These are phyloP conservation scores for Saccostrea cuccullata DNA, from an alignment of 1,140 invertebrate genomes.

Conservation along the genomic window DNA sequence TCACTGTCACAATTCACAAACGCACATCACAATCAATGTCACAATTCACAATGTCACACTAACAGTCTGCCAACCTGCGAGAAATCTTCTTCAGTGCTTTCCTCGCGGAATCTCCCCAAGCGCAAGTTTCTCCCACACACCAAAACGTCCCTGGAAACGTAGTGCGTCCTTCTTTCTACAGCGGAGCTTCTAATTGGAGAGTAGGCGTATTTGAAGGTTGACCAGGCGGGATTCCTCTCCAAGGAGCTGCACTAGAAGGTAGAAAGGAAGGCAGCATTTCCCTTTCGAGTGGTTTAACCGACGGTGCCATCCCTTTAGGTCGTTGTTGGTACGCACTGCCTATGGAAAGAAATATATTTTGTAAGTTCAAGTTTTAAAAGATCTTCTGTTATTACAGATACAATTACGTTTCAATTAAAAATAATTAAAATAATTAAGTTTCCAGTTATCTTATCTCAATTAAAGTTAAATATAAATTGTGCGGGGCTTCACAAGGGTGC, in stretches of 20 bases:
- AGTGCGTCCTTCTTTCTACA: neutral
- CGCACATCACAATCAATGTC: too few species aligned
- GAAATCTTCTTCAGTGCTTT: neutral
- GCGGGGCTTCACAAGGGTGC: neutral
- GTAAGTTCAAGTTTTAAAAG: too few species aligned
- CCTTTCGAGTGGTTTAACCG: constrained; percentile 12
- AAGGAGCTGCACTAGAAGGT: neutral
- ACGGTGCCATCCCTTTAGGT: neutral
- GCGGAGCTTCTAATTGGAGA: neutral
- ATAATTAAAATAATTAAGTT: too few species aligned
- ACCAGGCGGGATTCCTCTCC: neutral
- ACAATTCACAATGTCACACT: too few species aligned
- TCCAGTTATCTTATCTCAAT: too few species aligned
- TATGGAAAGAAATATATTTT: neutral
- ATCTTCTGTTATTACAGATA: too few species aligned
- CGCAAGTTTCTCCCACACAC: neutral
- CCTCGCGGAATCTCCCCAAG: neutral
- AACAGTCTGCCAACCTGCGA: neutral
- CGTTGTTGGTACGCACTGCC: constrained; percentile 41
- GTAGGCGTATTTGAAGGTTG: neutral
- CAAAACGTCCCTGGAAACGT: neutral
- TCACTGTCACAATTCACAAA: too few species aligned
- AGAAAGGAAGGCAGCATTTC: neutral
- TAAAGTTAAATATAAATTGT: too few species aligned
- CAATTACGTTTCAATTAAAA: too few species aligned